Conservation (phyloP, 2,888 invertebrate genomes). For the Stegophylla sp. region DNA sequence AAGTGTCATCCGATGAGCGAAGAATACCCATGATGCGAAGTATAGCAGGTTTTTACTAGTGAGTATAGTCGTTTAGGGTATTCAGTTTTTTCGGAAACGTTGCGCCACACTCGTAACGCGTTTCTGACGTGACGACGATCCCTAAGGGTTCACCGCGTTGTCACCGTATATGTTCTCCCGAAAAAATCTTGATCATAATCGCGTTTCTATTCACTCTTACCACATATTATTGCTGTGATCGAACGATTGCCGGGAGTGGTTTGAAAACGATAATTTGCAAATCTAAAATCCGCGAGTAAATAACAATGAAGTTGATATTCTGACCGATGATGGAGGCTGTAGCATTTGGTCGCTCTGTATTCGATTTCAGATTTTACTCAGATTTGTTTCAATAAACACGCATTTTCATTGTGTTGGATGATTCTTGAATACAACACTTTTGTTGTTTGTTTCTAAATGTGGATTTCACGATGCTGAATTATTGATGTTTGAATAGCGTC, state of each 20-base stretch:
- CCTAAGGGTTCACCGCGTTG: too few relatives aligned
- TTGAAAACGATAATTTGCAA: neutral
- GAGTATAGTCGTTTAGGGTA: too few relatives aligned
- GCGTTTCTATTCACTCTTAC: too few relatives aligned
- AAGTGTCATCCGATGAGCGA: too few relatives aligned
- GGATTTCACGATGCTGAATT: neutral
- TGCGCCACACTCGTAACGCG: too few relatives aligned
- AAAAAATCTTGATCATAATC: too few relatives aligned
- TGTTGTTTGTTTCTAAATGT: constrained; percentile 13
- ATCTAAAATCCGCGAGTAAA: neutral
- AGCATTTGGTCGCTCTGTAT: neutral
- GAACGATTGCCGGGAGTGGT: neutral
- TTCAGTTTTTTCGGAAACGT: neutral
- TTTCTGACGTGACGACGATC: too few relatives aligned
- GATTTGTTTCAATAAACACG: neutral
- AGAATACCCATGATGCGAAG: too few relatives aligned
- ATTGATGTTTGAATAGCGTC: neutral
- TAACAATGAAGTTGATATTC: neutral
- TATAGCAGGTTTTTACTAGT: too few relatives aligned
- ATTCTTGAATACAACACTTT: neutral
- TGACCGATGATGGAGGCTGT: neutral
- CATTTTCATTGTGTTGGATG: neutral
- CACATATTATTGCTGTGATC: neutral
- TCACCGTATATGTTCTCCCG: too few relatives aligned
- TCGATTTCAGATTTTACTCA: neutral